phyloP scores from a whole-genome alignment of 1,140 invertebrate species.

The Bombus breviceps region DNA sequence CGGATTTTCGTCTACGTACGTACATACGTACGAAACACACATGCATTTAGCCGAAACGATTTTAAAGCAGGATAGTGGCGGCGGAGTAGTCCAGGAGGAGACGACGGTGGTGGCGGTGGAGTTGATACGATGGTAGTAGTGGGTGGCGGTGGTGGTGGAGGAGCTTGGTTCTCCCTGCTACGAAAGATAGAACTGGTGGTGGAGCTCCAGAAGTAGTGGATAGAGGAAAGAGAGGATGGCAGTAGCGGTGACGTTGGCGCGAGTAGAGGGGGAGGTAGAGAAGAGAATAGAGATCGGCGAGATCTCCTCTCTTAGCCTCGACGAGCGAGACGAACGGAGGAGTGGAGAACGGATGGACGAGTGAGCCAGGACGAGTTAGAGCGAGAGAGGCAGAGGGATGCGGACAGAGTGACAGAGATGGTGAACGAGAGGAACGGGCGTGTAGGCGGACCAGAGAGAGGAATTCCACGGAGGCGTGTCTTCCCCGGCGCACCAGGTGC shows the following conservation, averaged over 20 bases:
- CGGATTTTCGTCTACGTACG: conserved; percentile 17
- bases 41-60: conserved; percentile 48
- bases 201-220: conserved; percentile 41
- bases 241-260: background rate
- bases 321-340: conserved; percentile 27
- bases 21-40: conserved; percentile 30
- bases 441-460: conserved; percentile 77
- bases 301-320: conserved; percentile 66
- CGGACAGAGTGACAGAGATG: conserved; percentile 39
- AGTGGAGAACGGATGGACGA: conserved; percentile 49
- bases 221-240: conserved; percentile 27
- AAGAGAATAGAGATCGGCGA: conserved; percentile 61
- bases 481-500: conserved; percentile 79
- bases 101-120: conserved; percentile 1
- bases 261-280: conserved; percentile 27
- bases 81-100: conserved; percentile 38
- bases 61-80: conserved; percentile 56
- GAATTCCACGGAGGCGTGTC: conserved; percentile 80
- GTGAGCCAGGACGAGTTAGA: conserved; percentile 31
- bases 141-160: conserved; percentile 29
- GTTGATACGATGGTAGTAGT: conserved; percentile 6
- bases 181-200: conserved; percentile 42
- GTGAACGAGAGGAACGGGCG: conserved; percentile 64
- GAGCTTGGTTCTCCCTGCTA: conserved; percentile 49
- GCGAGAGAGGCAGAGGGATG: conserved; percentile 14